Evolutionary conservation across 2,113 vertebrate species (phyloP).

Genomic region (Balaeniceps rex): DNA sequence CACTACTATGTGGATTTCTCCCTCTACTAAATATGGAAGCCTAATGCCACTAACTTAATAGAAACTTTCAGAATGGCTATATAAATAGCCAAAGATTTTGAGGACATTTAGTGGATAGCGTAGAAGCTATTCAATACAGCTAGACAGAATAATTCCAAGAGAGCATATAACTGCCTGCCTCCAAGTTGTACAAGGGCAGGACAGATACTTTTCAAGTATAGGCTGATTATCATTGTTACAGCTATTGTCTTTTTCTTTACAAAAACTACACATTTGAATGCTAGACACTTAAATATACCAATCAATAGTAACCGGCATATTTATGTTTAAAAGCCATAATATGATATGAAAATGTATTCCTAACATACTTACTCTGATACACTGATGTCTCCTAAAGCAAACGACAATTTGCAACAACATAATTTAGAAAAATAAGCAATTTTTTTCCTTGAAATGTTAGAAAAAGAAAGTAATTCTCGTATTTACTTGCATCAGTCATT

Average conservation of each 20-base stretch:
- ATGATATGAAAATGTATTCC: not conserved
- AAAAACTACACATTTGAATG: not conserved
- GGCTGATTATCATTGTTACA: not conserved
- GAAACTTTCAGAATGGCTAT: not conserved
- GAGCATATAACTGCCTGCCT: not conserved
- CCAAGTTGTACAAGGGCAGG: not conserved
- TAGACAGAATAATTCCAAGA: not conserved
- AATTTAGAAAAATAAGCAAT: not conserved
- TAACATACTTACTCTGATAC: not conserved
- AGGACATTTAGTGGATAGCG: not conserved
- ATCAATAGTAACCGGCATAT: not conserved
- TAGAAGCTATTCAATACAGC: not conserved
- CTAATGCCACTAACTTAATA: not conserved
- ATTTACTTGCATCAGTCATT: not conserved
- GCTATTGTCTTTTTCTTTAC: not conserved
- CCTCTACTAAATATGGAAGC: not conserved
- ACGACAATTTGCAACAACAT: not conserved
- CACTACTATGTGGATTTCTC: not conserved
- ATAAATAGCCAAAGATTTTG: not conserved
- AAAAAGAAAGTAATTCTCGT: not conserved
- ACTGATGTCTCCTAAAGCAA: not conserved
- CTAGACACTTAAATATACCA: not conserved
- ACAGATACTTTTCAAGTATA: not conserved
- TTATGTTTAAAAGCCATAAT: not conserved
- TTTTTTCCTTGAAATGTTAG: not conserved